These are phyloP conservation scores for Apotomis turbidana DNA, from an alignment of 2,888 invertebrate genomes.

Conservation along the genomic window DNA sequence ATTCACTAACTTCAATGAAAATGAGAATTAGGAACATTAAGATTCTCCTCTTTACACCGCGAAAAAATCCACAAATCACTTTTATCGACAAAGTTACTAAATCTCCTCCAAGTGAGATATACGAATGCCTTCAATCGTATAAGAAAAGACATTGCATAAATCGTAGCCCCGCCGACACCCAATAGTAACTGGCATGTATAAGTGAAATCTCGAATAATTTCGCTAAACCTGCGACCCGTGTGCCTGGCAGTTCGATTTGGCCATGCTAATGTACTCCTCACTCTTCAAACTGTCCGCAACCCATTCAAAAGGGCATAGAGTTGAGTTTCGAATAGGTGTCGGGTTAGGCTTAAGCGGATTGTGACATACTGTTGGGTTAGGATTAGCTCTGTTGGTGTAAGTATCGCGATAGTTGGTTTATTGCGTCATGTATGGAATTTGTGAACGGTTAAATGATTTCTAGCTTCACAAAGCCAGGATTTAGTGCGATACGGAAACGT, in stretches of 20 bases:
- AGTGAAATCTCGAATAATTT: slow-evolving; percentile 31
- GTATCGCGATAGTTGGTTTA: neutral
- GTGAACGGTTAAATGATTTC: neutral
- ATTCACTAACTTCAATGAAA: too few species aligned
- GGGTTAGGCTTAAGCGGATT: slow-evolving; percentile 11
- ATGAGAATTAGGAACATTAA: too few species aligned
- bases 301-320: neutral
- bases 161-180: neutral
- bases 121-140: too few species aligned
- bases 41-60: too few species aligned
- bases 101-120: too few species aligned
- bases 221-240: slow-evolving; percentile 15
- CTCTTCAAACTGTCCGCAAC: neutral
- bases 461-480: neutral
- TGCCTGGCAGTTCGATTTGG: slow-evolving; percentile 34
- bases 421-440: slow-evolving; percentile 1
- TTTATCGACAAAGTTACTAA: too few species aligned
- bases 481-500: too few species aligned
- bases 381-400: slow-evolving; percentile 11
- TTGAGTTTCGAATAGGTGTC: neutral
- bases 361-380: slow-evolving; percentile 2
- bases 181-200: slow-evolving; percentile 4
- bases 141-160: slow-evolving; percentile 1
- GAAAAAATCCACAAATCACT: too few species aligned
- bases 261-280: slow-evolving; percentile 22